Evolutionary conservation across 2,888 invertebrate genomes (phyloP).

Genomic region (Galerucella pusilla): DNA sequence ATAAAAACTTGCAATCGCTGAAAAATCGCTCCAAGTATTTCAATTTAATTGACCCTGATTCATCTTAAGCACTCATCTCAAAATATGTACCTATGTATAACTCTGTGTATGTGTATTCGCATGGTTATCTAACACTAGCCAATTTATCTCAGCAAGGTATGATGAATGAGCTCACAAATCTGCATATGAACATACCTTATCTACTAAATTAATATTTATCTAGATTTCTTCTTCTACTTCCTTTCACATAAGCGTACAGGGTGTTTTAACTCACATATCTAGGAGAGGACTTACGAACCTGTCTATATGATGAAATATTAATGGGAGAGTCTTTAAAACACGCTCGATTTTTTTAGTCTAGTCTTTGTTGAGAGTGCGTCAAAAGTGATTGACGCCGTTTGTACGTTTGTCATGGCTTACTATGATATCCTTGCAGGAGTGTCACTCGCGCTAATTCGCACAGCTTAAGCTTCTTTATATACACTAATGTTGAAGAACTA

Average conservation of each 20-base stretch:
- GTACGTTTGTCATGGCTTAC: too few relatives aligned
- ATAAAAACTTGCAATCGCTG: not conserved
- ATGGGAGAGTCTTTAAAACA: too few relatives aligned
- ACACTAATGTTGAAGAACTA: too few relatives aligned
- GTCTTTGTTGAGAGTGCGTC: too few relatives aligned
- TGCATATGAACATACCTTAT: slow-evolving; percentile 41
- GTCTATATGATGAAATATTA: too few relatives aligned
- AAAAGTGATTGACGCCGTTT: too few relatives aligned
- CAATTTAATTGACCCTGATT: slow-evolving; percentile 4
- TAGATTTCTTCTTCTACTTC: slow-evolving; percentile 29
- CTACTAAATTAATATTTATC: slow-evolving; percentile 45
- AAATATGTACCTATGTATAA: too few relatives aligned
- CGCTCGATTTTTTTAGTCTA: too few relatives aligned
- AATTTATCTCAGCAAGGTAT: slow-evolving; percentile 39
- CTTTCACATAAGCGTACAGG: not conserved
- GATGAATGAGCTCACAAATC: slow-evolving; percentile 40
- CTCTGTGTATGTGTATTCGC: not conserved
- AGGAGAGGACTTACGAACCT: not conserved
- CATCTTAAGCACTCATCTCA: slow-evolving; percentile 8
- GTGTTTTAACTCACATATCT: not conserved
- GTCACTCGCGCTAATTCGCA: too few relatives aligned
- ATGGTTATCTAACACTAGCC: slow-evolving; percentile 25
- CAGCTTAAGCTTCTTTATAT: too few relatives aligned
- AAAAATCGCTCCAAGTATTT: not conserved
- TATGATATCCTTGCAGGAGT: too few relatives aligned